These are phyloP conservation scores for Ramazzottius varieornatus DNA, from an alignment of 2,888 invertebrate genomes.

Conservation along the genomic window DNA sequence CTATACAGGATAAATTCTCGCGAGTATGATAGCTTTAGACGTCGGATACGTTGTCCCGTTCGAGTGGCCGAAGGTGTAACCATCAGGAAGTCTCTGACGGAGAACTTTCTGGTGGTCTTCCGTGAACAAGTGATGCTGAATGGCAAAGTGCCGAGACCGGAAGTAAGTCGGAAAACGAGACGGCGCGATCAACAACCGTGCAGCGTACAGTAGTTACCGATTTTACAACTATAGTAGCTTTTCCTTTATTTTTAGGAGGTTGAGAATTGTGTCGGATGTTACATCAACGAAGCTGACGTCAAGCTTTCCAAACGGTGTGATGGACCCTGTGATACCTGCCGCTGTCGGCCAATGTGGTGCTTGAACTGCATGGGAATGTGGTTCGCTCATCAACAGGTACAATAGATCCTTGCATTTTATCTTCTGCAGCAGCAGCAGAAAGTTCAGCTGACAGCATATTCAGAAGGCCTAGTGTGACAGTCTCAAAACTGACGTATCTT, in stretches of 20 bases:
- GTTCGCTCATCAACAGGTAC: conserved; percentile 20
- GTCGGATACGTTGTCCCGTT: background rate
- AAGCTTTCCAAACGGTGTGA: conserved; percentile 45
- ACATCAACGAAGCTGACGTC: conserved; percentile 47
- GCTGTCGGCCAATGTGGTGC: conserved; percentile 71
- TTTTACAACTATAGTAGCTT: too few relatives aligned
- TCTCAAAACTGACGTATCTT: too few relatives aligned
- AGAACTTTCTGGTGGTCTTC: background rate
- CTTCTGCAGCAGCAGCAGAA: background rate
- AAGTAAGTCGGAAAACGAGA: background rate
- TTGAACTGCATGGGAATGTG: conserved; percentile 52
- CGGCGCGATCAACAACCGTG: background rate
- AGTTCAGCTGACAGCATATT: too few relatives aligned
- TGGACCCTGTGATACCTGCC: conserved; percentile 33
- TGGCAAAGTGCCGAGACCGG: background rate
- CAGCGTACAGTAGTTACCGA: too few relatives aligned
- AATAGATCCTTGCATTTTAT: background rate
- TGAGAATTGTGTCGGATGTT: conserved; percentile 65
- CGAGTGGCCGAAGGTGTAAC: background rate
- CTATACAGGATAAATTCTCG: background rate
- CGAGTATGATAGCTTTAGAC: background rate
- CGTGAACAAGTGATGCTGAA: background rate
- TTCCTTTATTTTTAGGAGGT: too few relatives aligned
- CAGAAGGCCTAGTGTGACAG: too few relatives aligned
- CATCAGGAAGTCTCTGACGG: background rate